Evolutionary conservation across 1,140 invertebrate species (phyloP).

Genomic region (Portunus trituberculatus): DNA sequence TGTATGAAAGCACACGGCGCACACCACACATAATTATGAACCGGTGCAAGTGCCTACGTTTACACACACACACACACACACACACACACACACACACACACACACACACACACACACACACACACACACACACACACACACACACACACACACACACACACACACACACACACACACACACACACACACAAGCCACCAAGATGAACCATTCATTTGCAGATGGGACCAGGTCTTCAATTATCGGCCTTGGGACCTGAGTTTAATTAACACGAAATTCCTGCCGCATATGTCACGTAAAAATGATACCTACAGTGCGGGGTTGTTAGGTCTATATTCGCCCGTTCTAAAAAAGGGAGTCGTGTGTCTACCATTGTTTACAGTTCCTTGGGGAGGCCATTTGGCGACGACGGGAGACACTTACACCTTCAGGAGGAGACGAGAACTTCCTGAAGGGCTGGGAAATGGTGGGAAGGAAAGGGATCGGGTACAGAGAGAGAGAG

Average conservation of each 20-base stretch:
- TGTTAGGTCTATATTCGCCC: background rate
- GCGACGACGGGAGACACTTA: background rate
- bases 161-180: conserved; percentile 40
- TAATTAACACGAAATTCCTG: conserved; percentile 50
- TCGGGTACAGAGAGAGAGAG: background rate
- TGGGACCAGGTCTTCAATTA: conserved; percentile 55
- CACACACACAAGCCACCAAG: background rate
- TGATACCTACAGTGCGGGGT: background rate
- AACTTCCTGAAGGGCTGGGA: background rate
- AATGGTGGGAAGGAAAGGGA: background rate
- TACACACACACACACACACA: background rate
- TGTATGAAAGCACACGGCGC: background rate
- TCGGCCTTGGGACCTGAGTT: background rate
- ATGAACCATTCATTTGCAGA: conserved; percentile 50
- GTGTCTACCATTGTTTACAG: conserved; percentile 46
- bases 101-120: conserved; percentile 4
- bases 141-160: conserved; percentile 50
- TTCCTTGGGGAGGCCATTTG: conserved; percentile 29
- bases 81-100: background rate
- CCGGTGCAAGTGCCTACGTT: no score
- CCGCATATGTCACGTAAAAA: background rate
- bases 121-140: conserved; percentile 16
- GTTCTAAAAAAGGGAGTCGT: background rate
- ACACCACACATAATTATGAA: no score
- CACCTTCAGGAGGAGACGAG: background rate